Base-by-base conservation (phyloP, 2,888 invertebrate species). In the Eilema caniola region DNA sequence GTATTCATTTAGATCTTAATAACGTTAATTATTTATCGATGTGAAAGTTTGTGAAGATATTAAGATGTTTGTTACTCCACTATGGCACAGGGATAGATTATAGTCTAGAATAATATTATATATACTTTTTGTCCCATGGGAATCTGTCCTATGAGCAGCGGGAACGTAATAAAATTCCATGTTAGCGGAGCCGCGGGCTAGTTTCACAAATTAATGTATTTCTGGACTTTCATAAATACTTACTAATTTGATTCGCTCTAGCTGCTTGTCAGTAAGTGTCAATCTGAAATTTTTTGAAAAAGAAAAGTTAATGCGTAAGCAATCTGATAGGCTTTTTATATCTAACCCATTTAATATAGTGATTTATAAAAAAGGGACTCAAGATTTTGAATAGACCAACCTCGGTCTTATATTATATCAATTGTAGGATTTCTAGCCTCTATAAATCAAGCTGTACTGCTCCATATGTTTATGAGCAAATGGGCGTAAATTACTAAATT, bases 211-310 rank as follows among this genome's bases (percentile, higher is more conserved):
- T n/a, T n/a, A n/a, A n/a, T n/a, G n/a, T n/a, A n/a, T n/a, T n/a
- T n/a, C 2, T 28, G 3, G 28, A 28, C 28, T 28, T 53, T 28
- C 0, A 23, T 20, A 20, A 62, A 37, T 62, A 41, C 70, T 70
- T 57, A 70, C 70, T 57, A 70, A 53, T 62, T 66, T 57, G n/a
- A 66, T 23, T 41, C 66, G 60, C 56, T 66, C 37, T 5, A 28
- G 7, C n/a, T 70, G 70, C 25, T 66, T 62, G 12, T 56, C 23
- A 25, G 56, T 56, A 14, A 60, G 47, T 11, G 25, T 37, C 11
- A 41, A 28, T 28, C 70, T 70, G 66, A 66, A 70, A 69, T 10
- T 2, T 33, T 31, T 23, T 12, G 37, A 68, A 57, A n/a, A 24
- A 24, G 12, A 7, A 4, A 11, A n/a, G 14, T 33, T 14, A 5